Percentiles rank a stretch among this genome's conserved stretches.
Conservation (phyloP, 2,113 vertebrate genomes). For the Polyodon spathula region DNA sequence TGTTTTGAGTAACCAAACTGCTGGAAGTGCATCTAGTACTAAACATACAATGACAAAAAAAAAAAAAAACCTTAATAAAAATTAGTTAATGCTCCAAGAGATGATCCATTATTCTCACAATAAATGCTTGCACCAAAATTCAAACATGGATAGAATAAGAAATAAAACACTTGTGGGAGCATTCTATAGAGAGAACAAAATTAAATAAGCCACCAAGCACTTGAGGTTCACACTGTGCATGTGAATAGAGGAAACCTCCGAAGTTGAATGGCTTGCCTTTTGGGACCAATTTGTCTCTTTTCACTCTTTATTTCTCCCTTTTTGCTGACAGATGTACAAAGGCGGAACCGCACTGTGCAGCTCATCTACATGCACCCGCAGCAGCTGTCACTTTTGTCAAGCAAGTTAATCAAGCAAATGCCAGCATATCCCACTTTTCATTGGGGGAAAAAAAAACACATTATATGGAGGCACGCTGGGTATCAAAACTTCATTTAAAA, state of each 20-base stretch:
- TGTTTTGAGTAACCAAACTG: slow-evolving; percentile 63
- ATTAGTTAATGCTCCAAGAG: slow-evolving; percentile 71
- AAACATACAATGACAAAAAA: slow-evolving; percentile 64
- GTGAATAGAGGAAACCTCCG: slow-evolving; percentile 95
- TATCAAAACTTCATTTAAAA: slow-evolving; percentile 1
- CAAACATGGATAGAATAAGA: slow-evolving; percentile 77
- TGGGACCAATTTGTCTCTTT: slow-evolving; percentile 99
- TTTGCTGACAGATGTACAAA: slow-evolving; percentile 99
- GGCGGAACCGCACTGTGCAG: slow-evolving; percentile 95
- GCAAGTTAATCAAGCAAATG: slow-evolving; percentile 99
- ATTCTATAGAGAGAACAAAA: slow-evolving; percentile 96
- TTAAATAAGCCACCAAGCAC: slow-evolving; percentile 99
- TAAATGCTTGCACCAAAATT: slow-evolving; percentile 71
- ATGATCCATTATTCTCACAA: slow-evolving; percentile 79
- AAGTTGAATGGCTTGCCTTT: slow-evolving; percentile 99
- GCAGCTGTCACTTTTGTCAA: slow-evolving; percentile 99
- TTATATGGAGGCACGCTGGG: slow-evolving; percentile 41
- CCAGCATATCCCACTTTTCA: slow-evolving; percentile 95
- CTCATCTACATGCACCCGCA: slow-evolving; percentile 91
- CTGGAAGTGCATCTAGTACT: slow-evolving; percentile 57
- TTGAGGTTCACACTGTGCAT: slow-evolving; percentile 93
- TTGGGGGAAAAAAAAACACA: slow-evolving; percentile 66
- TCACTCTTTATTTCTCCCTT: slow-evolving; percentile 93
- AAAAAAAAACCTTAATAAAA: slow-evolving; percentile 52
- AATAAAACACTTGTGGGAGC: slow-evolving; percentile 98